Conservation (phyloP, 1,140 invertebrate species). For the Cydia splendana region DNA sequence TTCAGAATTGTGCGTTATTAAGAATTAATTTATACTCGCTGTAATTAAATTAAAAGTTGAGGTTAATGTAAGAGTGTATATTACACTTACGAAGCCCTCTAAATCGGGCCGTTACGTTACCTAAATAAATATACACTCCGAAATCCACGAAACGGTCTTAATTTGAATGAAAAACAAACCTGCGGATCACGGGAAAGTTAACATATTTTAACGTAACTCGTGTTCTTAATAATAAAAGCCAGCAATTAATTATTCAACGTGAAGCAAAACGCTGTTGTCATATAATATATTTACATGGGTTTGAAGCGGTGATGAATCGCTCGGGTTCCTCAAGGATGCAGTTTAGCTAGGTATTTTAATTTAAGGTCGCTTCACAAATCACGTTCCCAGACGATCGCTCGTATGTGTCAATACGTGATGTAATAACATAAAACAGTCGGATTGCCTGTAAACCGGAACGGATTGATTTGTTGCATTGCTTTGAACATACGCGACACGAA, state of each 20-base stretch:
- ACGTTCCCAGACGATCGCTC: neutral
- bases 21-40: conserved; percentile 1
- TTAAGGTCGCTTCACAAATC: neutral
- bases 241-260: neutral
- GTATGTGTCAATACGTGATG: neutral
- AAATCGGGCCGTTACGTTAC: neutral
- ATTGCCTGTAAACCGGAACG: neutral
- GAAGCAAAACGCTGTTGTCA: neutral
- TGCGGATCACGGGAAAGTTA: neutral
- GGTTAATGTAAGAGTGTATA: neutral
- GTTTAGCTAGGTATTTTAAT: neutral
- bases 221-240: conserved; percentile 27
- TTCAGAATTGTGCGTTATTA: conserved; percentile 23
- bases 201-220: conserved; percentile 19
- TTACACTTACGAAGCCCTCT: conserved; percentile 13
- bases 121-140: neutral
- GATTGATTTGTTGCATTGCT: conserved; percentile 5
- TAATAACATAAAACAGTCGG: conserved; percentile 4
- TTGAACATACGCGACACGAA: neutral
- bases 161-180: conserved; percentile 17
- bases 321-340: neutral
- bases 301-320: conserved; percentile 18
- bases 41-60: conserved; percentile 17
- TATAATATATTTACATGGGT: conserved; percentile 9
- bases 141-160: conserved; percentile 4